A percentile compares a stretch with the other conserved stretches of the same genome.
Conservation (phyloP, 2,888 invertebrate genomes). For the Strigamia transsilvanica region DNA sequence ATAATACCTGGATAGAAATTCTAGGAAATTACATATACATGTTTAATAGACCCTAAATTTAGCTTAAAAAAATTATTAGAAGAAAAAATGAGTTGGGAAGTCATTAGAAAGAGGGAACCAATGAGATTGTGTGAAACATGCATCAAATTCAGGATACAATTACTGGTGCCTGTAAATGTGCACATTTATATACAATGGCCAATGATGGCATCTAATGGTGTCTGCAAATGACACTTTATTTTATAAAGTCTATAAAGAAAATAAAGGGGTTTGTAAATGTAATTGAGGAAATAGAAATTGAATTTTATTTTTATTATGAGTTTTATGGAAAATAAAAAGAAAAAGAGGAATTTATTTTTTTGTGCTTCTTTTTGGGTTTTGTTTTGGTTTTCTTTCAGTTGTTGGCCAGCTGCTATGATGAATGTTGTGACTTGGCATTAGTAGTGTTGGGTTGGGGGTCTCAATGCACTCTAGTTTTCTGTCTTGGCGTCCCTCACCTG, state of each 20-base stretch:
- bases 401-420: constrained; percentile 41
- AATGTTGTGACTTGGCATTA: constrained; percentile 42
- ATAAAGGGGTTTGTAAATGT: constrained; percentile 12
- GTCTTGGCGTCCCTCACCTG: constrained; percentile 44
- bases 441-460: constrained; percentile 39
- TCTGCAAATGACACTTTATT: constrained; percentile 36
- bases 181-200: constrained; percentile 36
- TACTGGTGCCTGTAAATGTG: constrained; percentile 36
- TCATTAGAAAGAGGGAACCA: constrained; percentile 29
- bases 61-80: neutral
- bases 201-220: constrained; percentile 36
- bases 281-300: neutral
- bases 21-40: constrained; percentile 8
- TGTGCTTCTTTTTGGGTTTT: neutral
- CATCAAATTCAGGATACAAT: constrained; percentile 38
- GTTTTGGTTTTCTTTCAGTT: neutral
- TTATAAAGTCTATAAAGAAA: neutral
- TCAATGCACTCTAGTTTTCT: constrained; percentile 38
- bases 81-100: constrained; percentile 27
- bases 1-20: neutral
- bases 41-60: constrained; percentile 8
- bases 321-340: neutral
- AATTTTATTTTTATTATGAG: constrained; percentile 26
- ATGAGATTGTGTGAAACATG: constrained; percentile 30
- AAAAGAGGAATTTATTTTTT: neutral